Evolutionary conservation across 2,888 invertebrate species (phyloP).

Genomic region (Meghimatium bilineatum): DNA sequence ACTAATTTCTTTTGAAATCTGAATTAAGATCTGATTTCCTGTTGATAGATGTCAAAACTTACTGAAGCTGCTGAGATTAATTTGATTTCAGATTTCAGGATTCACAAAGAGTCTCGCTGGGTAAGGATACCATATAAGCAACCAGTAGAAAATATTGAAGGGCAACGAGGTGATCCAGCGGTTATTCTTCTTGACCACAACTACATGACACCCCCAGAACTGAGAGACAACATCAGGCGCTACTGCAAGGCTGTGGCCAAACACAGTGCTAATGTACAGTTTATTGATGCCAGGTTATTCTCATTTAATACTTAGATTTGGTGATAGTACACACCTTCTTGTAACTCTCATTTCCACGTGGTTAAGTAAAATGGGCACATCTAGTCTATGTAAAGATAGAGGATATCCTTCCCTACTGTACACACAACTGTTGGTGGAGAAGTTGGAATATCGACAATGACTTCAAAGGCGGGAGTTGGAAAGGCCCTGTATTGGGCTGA

Average conservation of each 20-base stretch:
- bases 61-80: no score
- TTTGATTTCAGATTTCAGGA: constrained; percentile 35
- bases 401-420: no score
- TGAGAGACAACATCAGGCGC: constrained; percentile 31
- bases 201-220: constrained; percentile 37
- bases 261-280: constrained; percentile 43
- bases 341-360: no score
- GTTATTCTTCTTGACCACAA: constrained; percentile 30
- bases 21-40: neutral
- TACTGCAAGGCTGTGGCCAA: constrained; percentile 42
- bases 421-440: no score
- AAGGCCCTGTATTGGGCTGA: no score
- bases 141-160: neutral
- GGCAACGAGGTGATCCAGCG: constrained; percentile 17
- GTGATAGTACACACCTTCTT: no score
- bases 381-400: no score
- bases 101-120: constrained; percentile 26
- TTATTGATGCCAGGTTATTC: constrained; percentile 44
- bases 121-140: constrained; percentile 9
- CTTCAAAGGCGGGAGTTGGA: no score
- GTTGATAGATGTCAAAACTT: no score
- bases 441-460: no score
- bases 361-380: no score
- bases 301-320: no score
- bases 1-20: neutral